Base-by-base conservation (phyloP, 2,113 vertebrate species). In the Hemibagrus wyckioides region DNA sequence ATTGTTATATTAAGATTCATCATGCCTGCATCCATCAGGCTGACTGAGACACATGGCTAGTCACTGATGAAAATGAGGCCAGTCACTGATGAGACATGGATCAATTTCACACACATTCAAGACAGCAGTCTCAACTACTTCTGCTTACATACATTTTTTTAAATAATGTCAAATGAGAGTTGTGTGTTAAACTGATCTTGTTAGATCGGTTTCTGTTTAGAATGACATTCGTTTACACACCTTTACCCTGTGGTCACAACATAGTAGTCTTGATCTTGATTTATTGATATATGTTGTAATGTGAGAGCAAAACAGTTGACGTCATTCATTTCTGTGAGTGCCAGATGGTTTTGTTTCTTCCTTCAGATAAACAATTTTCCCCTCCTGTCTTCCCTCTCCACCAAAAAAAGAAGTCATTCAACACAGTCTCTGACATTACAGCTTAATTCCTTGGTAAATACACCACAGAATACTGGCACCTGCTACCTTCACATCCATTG, bases 391-490 rank as follows among this genome's bases (percentile, higher is more conserved):
- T 84, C 86, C 23, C 44, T 50, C 73, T 69, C 84, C 86, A 76
- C 88, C 80, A 84, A 86, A 84, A 89, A 79, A 89, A 89, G 48
- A 85, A 90, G 88, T 88, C 63, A 85, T 85, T 88, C 11, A 56
- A 83, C 87, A 73, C 77, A 90, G 88, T 89, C 80, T 91, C 85
- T 92, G 91, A 92, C 92, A 92, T 93, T 91, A 91, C 56, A 82
- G 71, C 91, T 91, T 92, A 89, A 94, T 93, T 93, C 92, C 85
- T 89, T 36, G 3, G 89, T 91, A 93, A 93, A 92, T 90, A 92
- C 87, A 87, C 85, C 17, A 50, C 59, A 83, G 89, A 87, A 75
- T 87, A 86, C 80, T 82, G 91, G 41, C 88, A 92, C 89, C 92
- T 93, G 92, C 92, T 90, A 83, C 90, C 79, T 83, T 77, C 63